Conservation (phyloP, 2,888 invertebrate genomes). For the Alcis repandata region DNA sequence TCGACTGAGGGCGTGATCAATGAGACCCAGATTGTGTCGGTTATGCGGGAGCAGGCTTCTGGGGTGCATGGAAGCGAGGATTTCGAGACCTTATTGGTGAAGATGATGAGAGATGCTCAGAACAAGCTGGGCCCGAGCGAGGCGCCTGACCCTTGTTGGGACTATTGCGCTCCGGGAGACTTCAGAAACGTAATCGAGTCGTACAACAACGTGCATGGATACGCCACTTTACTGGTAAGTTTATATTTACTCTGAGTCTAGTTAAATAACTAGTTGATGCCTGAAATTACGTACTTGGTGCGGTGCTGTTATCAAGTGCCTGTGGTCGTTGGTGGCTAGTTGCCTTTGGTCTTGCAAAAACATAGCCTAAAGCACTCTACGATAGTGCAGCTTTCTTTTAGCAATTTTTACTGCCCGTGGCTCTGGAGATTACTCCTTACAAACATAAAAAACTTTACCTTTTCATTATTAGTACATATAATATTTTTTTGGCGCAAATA, state of each 20-base stretch:
- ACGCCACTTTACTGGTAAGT: slow-evolving; percentile 92
- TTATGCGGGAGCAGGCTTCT: slow-evolving; percentile 71
- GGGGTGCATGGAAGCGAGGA: slow-evolving; percentile 62
- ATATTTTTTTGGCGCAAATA: no score
- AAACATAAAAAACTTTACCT: no score
- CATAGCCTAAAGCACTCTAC: no score
- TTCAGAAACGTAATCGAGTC: slow-evolving; percentile 86
- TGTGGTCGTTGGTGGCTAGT: no score
- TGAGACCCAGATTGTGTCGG: slow-evolving; percentile 74
- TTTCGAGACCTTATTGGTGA: slow-evolving; percentile 69
- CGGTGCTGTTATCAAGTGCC: no score
- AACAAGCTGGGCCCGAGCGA: slow-evolving; percentile 68
- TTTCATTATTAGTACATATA: no score
- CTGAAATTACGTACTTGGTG: background rate
- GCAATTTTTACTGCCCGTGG: no score
- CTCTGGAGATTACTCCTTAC: no score
- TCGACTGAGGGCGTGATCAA: slow-evolving; percentile 69
- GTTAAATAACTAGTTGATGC: no score
- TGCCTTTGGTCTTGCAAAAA: no score
- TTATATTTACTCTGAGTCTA: background rate
- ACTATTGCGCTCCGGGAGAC: slow-evolving; percentile 86
- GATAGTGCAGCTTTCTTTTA: no score
- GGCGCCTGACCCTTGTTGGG: slow-evolving; percentile 65
- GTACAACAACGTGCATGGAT: slow-evolving; percentile 93
- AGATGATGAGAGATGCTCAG: slow-evolving; percentile 75